Percentiles rank a stretch among this genome's conserved stretches.
These are phyloP conservation scores for Styela plicata DNA, from an alignment of 23 tunicate genomes.

Conservation along the genomic window DNA sequence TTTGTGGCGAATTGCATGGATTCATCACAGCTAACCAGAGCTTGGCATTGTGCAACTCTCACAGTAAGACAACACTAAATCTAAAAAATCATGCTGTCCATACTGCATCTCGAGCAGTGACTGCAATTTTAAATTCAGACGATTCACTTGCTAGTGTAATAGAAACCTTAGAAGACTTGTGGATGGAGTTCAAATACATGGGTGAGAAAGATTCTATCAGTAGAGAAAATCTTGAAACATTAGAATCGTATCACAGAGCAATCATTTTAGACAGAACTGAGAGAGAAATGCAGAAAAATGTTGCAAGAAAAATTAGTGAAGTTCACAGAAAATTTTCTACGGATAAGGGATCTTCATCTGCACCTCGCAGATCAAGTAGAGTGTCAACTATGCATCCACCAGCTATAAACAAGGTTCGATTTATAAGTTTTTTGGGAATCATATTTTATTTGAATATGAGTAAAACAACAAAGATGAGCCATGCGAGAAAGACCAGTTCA, in stretches of 20 bases:
- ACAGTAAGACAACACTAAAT: background rate
- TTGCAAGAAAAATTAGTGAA: background rate
- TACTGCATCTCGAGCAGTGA: conserved; percentile 50
- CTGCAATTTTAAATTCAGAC: conserved; percentile 41
- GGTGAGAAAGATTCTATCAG: background rate
- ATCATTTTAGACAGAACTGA: conserved; percentile 3
- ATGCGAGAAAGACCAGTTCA: too few species aligned
- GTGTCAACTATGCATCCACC: background rate
- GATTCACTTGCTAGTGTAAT: conserved; percentile 29
- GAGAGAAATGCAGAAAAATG: background rate
- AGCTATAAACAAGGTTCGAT: background rate
- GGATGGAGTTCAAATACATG: background rate
- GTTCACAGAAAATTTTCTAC: conserved; percentile 17
- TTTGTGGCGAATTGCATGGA: conserved; percentile 39
- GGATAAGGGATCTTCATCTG: background rate
- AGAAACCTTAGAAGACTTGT: conserved; percentile 34
- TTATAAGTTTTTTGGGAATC: too few species aligned
- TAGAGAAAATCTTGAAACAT: background rate
- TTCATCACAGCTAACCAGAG: conserved; percentile 3
- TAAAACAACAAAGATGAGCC: too few species aligned
- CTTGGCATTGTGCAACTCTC: background rate
- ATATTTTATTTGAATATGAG: too few species aligned
- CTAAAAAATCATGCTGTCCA: conserved; percentile 15
- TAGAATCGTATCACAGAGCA: conserved; percentile 26
- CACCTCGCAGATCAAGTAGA: background rate